Conservation (phyloP, 2,797 vertebrate species). For the Anabas testudineus region DNA sequence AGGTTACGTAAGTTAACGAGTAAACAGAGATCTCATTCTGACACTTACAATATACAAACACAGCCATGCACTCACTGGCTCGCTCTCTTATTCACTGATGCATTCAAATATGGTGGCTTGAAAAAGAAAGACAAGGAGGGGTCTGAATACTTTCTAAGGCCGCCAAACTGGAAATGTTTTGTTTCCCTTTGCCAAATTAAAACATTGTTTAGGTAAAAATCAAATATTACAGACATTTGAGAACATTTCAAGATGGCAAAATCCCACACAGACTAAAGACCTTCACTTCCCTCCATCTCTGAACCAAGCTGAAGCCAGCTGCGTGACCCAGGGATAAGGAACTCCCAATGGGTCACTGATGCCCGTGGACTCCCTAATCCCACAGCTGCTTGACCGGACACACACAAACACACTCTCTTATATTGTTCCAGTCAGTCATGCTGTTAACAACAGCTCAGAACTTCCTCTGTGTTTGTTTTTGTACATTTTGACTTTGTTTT, state of each 20-base stretch:
- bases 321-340: constrained; percentile 65
- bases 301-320: constrained; percentile 65
- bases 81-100: neutral
- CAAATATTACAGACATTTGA: neutral
- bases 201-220: constrained; percentile 10
- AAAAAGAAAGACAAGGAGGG: too few relatives aligned
- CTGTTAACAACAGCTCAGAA: neutral
- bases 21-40: constrained; percentile 43
- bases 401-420: constrained; percentile 21
- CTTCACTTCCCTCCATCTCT: constrained; percentile 1
- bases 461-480: neutral
- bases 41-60: constrained; percentile 43
- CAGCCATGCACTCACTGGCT: constrained; percentile 23
- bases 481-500: neutral
- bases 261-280: constrained; percentile 7
- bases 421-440: constrained; percentile 13
- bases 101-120: neutral
- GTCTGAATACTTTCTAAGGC: neutral
- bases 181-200: constrained; percentile 12
- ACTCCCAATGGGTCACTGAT: constrained; percentile 60
- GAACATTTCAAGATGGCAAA: constrained; percentile 19
- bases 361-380: constrained; percentile 60
- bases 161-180: neutral
- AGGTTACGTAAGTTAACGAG: constrained; percentile 27
- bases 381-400: constrained; percentile 54